Conservation (phyloP, 2,888 invertebrate genomes). For the Nemotelus pantherinus region DNA sequence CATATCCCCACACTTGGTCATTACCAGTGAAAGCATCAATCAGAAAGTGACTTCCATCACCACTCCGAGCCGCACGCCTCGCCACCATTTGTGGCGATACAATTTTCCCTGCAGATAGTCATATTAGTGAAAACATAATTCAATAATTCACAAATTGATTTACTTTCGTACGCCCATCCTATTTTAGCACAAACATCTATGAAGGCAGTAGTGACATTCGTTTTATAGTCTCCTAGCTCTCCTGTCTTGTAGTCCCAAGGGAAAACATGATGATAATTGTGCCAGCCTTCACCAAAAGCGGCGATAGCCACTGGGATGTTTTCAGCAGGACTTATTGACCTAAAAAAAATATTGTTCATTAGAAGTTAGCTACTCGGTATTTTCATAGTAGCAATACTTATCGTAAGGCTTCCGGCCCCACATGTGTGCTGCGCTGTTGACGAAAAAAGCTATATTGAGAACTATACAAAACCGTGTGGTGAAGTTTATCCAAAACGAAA, state of each 20-base stretch:
- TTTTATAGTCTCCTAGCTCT: slow-evolving; percentile 71
- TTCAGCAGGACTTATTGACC: slow-evolving; percentile 78
- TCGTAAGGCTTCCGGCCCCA: slow-evolving; percentile 95
- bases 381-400: slow-evolving; percentile 67
- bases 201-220: slow-evolving; percentile 81
- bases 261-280: slow-evolving; percentile 82
- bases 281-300: slow-evolving; percentile 84
- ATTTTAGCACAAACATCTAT: slow-evolving; percentile 82
- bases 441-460: slow-evolving; percentile 91
- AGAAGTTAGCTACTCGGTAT: not conserved
- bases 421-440: slow-evolving; percentile 95
- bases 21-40: slow-evolving; percentile 61
- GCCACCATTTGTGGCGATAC: slow-evolving; percentile 69
- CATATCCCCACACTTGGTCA: slow-evolving; percentile 71
- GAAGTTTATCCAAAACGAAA: slow-evolving; percentile 85
- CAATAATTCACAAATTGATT: not conserved
- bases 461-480: slow-evolving; percentile 84
- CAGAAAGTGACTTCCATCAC: slow-evolving; percentile 69
- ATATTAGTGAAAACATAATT: not conserved
- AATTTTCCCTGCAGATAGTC: slow-evolving; percentile 65
- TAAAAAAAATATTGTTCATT: slow-evolving; percentile 59
- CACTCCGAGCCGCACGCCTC: slow-evolving; percentile 69
- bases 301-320: slow-evolving; percentile 78
- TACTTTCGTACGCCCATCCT: slow-evolving; percentile 84
- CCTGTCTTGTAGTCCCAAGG: slow-evolving; percentile 78